These are phyloP conservation scores for Colletes latitarsis DNA, from an alignment of 1,140 invertebrate species.

Conservation along the genomic window DNA sequence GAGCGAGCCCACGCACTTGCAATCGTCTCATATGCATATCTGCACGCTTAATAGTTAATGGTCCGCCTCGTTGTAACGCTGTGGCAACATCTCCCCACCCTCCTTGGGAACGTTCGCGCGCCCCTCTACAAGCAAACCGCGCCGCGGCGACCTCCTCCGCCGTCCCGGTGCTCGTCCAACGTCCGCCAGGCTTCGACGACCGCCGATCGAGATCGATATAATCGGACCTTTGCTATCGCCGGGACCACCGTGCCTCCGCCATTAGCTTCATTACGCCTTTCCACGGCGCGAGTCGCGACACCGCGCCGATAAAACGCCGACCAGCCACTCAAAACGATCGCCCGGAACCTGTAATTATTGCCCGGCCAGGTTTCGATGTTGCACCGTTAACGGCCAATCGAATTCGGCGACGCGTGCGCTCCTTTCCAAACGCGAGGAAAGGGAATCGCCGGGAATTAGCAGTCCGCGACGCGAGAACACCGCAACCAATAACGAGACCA, in stretches of 20 bases:
- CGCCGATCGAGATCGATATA: conserved; percentile 60
- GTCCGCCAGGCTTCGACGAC: neutral
- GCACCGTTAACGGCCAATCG: conserved; percentile 11
- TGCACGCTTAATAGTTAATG: conserved; percentile 73
- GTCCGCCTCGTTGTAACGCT: conserved; percentile 54
- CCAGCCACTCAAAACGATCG: conserved; percentile 34
- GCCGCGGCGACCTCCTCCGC: neutral
- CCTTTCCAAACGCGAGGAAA: neutral
- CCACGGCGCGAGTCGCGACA: neutral
- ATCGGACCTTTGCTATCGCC: conserved; percentile 57
- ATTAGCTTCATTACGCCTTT: conserved; percentile 65
- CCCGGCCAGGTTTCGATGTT: neutral
- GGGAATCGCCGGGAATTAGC: neutral
- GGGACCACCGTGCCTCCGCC: conserved; percentile 56
- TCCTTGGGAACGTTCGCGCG: neutral
- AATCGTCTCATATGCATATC: conserved; percentile 72
- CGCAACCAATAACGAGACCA: neutral
- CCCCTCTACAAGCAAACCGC: conserved; percentile 7
- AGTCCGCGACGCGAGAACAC: neutral
- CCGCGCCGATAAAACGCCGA: conserved; percentile 38
- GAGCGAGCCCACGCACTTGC: conserved; percentile 66
- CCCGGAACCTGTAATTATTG: conserved; percentile 26
- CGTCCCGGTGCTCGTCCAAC: neutral
- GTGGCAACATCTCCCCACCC: conserved; percentile 38
- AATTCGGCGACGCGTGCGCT: neutral